phyloP scores from a whole-genome alignment of 2,113 vertebrate species.

The Tyto alba region DNA sequence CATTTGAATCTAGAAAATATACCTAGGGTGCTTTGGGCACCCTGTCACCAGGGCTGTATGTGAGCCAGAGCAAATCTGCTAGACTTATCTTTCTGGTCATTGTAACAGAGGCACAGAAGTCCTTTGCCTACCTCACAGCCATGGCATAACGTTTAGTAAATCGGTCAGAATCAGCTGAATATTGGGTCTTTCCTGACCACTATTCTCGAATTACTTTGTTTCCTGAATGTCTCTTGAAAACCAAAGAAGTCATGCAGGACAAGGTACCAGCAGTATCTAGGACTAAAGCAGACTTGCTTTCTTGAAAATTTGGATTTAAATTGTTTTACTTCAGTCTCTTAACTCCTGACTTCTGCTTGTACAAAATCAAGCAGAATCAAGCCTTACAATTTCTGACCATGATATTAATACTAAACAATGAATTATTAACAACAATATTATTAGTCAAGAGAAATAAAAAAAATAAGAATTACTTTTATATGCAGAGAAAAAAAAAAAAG shows the following conservation, averaged over 20 bases:
- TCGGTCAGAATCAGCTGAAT: neutral
- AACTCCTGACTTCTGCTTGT: neutral
- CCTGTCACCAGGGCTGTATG: neutral
- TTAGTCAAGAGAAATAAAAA: neutral
- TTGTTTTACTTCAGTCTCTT: neutral
- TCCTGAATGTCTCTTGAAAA: neutral
- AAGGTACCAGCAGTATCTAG: neutral
- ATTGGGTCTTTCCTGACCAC: neutral
- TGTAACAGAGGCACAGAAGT: neutral
- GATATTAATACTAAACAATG: neutral
- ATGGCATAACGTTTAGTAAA: neutral
- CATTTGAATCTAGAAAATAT: neutral
- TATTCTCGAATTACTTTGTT: neutral
- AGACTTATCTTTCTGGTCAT: neutral
- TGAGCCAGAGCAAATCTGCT: neutral
- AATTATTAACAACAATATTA: neutral
- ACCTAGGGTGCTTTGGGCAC: neutral
- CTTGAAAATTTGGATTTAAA: neutral
- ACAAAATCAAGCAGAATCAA: neutral
- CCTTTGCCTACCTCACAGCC: neutral
- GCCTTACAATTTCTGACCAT: neutral
- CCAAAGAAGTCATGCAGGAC: neutral
- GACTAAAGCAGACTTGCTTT: neutral
- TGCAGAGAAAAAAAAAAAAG: neutral
- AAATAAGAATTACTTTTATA: neutral